Conservation (phyloP, 1,140 invertebrate species). For the Lepidotrigona ventralis region DNA sequence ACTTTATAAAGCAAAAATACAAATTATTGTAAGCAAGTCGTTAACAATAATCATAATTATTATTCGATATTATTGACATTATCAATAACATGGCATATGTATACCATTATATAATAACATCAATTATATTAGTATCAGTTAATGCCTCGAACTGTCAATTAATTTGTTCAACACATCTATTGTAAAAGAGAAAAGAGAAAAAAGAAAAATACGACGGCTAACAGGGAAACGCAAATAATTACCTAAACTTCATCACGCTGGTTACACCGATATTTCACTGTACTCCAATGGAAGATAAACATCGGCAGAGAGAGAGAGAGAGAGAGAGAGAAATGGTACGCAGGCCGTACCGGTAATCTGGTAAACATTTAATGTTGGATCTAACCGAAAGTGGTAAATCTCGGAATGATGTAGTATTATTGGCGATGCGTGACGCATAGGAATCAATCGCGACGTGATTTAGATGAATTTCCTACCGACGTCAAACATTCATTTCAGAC, state of each 20-base stretch:
- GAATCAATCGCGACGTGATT: slow-evolving; percentile 43
- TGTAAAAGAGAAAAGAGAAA: no score
- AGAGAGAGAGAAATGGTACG: no score
- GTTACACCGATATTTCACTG: neutral
- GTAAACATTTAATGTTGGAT: slow-evolving; percentile 11
- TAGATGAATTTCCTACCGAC: slow-evolving; percentile 39
- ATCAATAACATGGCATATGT: no score
- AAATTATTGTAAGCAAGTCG: neutral
- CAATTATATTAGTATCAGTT: no score
- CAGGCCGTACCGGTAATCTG: neutral
- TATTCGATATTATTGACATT: no score
- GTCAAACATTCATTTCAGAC: slow-evolving; percentile 46
- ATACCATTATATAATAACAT: no score
- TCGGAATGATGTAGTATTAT: slow-evolving; percentile 29
- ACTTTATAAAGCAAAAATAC: neutral
- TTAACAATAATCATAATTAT: no score
- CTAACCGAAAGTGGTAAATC: slow-evolving; percentile 1
- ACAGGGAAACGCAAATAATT: neutral
- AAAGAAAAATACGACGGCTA: no score
- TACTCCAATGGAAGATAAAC: neutral
- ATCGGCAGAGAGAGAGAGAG: neutral
- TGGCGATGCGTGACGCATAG: slow-evolving; percentile 19
- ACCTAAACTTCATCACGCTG: neutral
- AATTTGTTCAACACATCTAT: no score
- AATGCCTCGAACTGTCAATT: no score